These are phyloP conservation scores for Ectemnius lituratus DNA, from an alignment of 2,888 invertebrate genomes.

Conservation along the genomic window DNA sequence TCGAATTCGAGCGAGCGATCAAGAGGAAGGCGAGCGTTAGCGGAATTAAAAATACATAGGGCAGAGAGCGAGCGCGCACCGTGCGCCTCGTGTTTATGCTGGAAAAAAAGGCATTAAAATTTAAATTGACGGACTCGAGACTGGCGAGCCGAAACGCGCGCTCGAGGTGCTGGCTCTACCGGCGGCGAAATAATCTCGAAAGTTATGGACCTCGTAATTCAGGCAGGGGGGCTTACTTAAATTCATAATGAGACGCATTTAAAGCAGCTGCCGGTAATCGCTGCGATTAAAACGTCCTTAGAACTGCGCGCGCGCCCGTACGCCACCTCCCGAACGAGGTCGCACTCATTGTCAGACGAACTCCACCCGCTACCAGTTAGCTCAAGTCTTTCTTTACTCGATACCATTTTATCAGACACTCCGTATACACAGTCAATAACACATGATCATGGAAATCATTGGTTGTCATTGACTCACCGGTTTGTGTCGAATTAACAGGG, in stretches of 20 bases:
- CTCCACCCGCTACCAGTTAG: not conserved
- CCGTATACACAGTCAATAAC: no score
- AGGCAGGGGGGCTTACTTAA: conserved; percentile 59
- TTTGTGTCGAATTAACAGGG: no score
- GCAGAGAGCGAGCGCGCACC: not conserved
- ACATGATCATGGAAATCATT: no score
- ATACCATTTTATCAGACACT: no score
- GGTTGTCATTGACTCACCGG: no score
- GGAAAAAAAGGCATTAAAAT: conserved; percentile 50
- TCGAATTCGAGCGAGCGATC: not conserved
- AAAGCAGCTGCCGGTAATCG: conserved; percentile 70
- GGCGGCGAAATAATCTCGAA: conserved; percentile 55
- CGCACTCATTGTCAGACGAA: no score
- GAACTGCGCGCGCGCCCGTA: conserved; percentile 46
- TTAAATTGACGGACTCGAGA: conserved; percentile 59
- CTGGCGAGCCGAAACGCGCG: conserved; percentile 32
- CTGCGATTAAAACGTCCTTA: conserved; percentile 69
- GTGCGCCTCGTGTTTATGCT: conserved; percentile 33
- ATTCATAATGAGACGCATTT: conserved; percentile 69
- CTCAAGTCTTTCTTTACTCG: not conserved
- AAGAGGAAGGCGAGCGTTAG: conserved; percentile 19
- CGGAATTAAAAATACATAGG: conserved; percentile 27
- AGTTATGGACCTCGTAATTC: conserved; percentile 63
- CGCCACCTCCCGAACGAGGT: not conserved
- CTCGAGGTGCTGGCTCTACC: no score